A percentile compares a stretch with the other conserved stretches of the same genome.
Conservation (phyloP, 2,113 vertebrate genomes). For the Paralichthys olivaceus region DNA sequence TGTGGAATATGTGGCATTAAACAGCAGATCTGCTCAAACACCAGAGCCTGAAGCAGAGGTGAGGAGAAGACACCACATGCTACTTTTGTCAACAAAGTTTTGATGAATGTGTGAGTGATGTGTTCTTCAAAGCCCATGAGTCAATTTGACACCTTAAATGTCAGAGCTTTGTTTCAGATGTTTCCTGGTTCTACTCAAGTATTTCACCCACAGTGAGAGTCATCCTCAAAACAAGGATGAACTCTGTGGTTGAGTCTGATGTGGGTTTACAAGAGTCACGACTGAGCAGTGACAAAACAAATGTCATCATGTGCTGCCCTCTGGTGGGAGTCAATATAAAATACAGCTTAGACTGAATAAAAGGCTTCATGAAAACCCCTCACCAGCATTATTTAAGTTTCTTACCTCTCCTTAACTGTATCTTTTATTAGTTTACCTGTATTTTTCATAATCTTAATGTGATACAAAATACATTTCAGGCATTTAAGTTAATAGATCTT, state of each 20-base stretch:
- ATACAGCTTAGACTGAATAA: background rate
- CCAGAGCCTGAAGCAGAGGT: too few relatives aligned
- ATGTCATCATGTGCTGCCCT: conserved; percentile 40
- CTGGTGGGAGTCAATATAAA: conserved; percentile 54
- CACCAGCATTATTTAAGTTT: too few relatives aligned
- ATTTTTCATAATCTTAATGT: too few relatives aligned
- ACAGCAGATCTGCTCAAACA: too few relatives aligned
- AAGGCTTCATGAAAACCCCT: background rate
- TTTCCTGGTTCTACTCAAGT: background rate
- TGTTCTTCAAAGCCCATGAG: too few relatives aligned
- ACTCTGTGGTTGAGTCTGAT: background rate
- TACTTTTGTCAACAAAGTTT: too few relatives aligned
- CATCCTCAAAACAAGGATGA: background rate
- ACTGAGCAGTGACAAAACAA: background rate
- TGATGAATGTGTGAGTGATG: too few relatives aligned
- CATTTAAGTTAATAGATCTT: conserved; percentile 61
- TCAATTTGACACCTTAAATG: background rate
- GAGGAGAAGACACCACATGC: too few relatives aligned
- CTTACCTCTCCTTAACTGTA: background rate
- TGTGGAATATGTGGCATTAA: too few relatives aligned
- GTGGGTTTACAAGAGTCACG: background rate
- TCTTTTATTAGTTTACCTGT: background rate
- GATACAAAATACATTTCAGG: too few relatives aligned
- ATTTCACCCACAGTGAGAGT: too few relatives aligned
- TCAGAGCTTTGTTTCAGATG: background rate